phyloP scores from a whole-genome alignment of 2,888 invertebrate species.

The Drosophila antonietae region DNA sequence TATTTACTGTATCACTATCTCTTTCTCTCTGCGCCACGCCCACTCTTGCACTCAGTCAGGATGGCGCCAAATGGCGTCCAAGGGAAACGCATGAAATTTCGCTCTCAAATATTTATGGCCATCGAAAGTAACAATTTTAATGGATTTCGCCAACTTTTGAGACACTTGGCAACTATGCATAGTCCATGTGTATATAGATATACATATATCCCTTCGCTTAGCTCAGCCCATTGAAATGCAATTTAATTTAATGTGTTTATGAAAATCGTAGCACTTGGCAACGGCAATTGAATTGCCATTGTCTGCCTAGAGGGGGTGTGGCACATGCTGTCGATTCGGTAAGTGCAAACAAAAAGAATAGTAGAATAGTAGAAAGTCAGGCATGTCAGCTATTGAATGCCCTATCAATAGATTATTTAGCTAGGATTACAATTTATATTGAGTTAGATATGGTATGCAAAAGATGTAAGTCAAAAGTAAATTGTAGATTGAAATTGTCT shows the following conservation, averaged over 20 bases:
- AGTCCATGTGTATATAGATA: too few species aligned
- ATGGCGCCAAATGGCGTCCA: slow-evolving; percentile 16
- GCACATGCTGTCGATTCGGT: slow-evolving; percentile 7
- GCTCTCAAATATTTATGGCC: slow-evolving; percentile 35
- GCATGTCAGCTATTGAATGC: background rate
- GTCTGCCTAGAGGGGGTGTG: slow-evolving; percentile 37
- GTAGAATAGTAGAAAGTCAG: background rate
- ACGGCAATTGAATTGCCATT: slow-evolving; percentile 63
- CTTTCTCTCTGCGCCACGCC: background rate
- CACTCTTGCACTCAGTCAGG: too few species aligned
- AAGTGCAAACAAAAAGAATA: slow-evolving; percentile 7
- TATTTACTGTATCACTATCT: background rate
- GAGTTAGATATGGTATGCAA: too few species aligned
- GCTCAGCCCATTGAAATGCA: slow-evolving; percentile 71
- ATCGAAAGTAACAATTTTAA: slow-evolving; percentile 36
- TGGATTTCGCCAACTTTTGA: slow-evolving; percentile 63
- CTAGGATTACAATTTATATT: too few species aligned
- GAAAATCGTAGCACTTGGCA: slow-evolving; percentile 73
- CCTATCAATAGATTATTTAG: background rate
- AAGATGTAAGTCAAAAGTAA: background rate
- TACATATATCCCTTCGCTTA: background rate
- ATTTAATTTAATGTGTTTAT: slow-evolving; percentile 83
- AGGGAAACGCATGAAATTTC: slow-evolving; percentile 10
- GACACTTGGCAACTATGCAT: slow-evolving; percentile 21
- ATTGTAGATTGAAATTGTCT: background rate